Evolutionary conservation across 2,797 vertebrate species (phyloP), one percentile per base, ranked within the genome.

Genomic region (Apogon hyalosoma): DNA sequence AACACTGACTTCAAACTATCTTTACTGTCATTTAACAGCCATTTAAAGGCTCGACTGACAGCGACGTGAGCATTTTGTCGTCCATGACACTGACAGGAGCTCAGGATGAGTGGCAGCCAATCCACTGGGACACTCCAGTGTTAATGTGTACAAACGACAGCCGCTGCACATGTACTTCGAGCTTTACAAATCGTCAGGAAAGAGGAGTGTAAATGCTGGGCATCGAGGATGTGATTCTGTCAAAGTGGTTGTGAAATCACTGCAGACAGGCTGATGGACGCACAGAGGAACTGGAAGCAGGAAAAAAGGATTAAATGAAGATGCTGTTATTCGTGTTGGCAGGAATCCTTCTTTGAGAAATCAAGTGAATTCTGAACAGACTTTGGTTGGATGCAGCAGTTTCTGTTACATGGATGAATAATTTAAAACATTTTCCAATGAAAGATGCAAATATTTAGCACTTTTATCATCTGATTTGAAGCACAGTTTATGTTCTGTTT

Each of bases 91-190:
- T 76, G 73, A 71, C 69, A 50, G 68, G 31, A 18, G 58, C 58
- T 57, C 55, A 11, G n/a, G 6, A 24, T 80, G 87, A 90, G 18
- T 83, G 85, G 69, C 72, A 56, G 84, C 42, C 18, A 13, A 2
- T 83, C 84, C 73, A 15, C 51, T 10, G 86, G 75, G 87, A 82
- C 40, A 50, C 45, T 8, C n/a, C 48, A 10, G 77, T 79, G 89
- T 86, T 91, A 90, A 90, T 85, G 79, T 69, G 73, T 11, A 77
- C 72, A 78, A 87, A 87, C 76, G 77, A 82, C 50, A 70, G 68
- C 63, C 59, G 15, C 63, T 16, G 66, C 56, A 55, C 56, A 50
- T 73, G 16, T 69, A 42, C 78, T 60, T 69, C 63, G 16, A 63
- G 70, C 64, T 51, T 60, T 36, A 38, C 58, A 4, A 51, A 41